Conservation (phyloP, 1,140 invertebrate species). For the Stegodyphus dumicola region DNA sequence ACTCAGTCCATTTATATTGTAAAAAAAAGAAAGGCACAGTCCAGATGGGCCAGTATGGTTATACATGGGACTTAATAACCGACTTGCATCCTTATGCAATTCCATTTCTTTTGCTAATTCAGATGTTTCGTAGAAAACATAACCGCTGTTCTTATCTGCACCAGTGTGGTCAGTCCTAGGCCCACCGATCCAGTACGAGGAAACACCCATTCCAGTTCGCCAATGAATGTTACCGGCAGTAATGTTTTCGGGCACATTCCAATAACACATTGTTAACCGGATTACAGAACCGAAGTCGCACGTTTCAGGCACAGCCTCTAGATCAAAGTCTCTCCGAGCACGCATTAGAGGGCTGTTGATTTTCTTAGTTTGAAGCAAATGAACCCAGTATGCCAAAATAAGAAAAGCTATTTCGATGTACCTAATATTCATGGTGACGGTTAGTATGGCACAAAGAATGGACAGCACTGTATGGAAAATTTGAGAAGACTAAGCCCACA, state of each 20-base stretch:
- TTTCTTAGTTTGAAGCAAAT: not conserved
- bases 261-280: slow-evolving; percentile 54
- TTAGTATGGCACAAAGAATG: too few relatives aligned
- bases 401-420: too few relatives aligned
- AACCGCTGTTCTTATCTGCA: slow-evolving; percentile 72
- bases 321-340: slow-evolving; percentile 18
- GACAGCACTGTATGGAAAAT: too few relatives aligned
- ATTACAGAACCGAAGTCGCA: slow-evolving; percentile 62
- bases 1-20: slow-evolving; percentile 74
- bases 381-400: too few relatives aligned
- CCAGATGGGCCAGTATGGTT: slow-evolving; percentile 61
- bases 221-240: slow-evolving; percentile 18
- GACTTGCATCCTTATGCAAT: not conserved
- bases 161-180: slow-evolving; percentile 71
- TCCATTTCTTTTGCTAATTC: not conserved
- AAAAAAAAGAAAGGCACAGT: slow-evolving; percentile 66
- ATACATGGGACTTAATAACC: slow-evolving; percentile 51
- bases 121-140: slow-evolving; percentile 76
- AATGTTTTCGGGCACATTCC: slow-evolving; percentile 44
- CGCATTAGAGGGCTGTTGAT: not conserved
- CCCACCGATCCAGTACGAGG: slow-evolving; percentile 75
- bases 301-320: slow-evolving; percentile 27
- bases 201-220: slow-evolving; percentile 66
- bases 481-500: too few relatives aligned
- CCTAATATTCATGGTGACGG: too few relatives aligned